phyloP scores from a whole-genome alignment of 2,888 invertebrate genomes.

The Polyploca ridens region DNA sequence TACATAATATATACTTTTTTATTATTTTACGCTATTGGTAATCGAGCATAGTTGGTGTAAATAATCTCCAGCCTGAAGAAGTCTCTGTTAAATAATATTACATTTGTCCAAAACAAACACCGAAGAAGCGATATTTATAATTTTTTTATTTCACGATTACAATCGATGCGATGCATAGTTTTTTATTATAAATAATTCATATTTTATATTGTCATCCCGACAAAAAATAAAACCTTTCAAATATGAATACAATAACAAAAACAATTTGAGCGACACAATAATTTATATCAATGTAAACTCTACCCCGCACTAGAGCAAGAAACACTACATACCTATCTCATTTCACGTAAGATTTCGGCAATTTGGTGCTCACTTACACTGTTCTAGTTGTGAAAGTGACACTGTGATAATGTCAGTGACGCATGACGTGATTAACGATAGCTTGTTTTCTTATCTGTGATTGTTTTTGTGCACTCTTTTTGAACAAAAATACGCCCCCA shows the following conservation, averaged over 20 bases:
- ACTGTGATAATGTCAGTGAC: slow-evolving; percentile 7
- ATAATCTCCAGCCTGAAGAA: too few relatives aligned
- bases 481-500: background rate
- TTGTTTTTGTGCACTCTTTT: background rate
- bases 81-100: too few relatives aligned
- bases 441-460: background rate
- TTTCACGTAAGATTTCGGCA: background rate
- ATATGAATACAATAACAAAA: background rate
- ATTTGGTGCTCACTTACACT: background rate
- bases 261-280: background rate
- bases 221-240: background rate
- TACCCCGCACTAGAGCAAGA: background rate
- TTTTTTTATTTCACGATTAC: too few relatives aligned
- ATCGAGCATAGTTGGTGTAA: too few relatives aligned
- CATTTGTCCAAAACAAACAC: too few relatives aligned
- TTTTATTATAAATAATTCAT: too few relatives aligned
- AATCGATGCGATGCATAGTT: too few relatives aligned
- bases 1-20: too few relatives aligned
- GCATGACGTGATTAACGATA: background rate
- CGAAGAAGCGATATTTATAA: too few relatives aligned
- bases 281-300: background rate
- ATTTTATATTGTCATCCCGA: too few relatives aligned
- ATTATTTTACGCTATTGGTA: too few relatives aligned
- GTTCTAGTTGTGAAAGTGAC: slow-evolving; percentile 3
- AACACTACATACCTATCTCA: slow-evolving; percentile 4